These are phyloP conservation scores for Aphaenogaster rudis DNA, from an alignment of 1,140 invertebrate genomes.

Conservation along the genomic window DNA sequence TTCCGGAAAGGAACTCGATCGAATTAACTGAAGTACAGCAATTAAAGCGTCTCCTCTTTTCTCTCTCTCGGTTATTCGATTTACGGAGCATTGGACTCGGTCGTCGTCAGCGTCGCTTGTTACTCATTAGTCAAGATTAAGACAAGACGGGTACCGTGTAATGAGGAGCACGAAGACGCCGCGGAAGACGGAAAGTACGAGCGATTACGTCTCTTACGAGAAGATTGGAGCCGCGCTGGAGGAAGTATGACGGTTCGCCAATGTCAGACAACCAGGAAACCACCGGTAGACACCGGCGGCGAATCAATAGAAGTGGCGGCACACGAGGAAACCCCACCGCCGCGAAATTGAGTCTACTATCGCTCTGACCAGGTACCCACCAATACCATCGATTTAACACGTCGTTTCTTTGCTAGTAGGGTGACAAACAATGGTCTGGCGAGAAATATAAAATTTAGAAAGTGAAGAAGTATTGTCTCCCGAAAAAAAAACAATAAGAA, in stretches of 20 bases:
- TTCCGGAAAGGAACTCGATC: slow-evolving; percentile 47
- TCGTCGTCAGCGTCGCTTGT: slow-evolving; percentile 52
- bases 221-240: slow-evolving; percentile 34
- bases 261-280: slow-evolving; percentile 71
- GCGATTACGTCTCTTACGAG: slow-evolving; percentile 50
- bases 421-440: slow-evolving; percentile 75
- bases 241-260: slow-evolving; percentile 68
- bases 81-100: slow-evolving; percentile 44
- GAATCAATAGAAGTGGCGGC: slow-evolving; percentile 72
- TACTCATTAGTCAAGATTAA: slow-evolving; percentile 67
- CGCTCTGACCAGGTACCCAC: slow-evolving; percentile 76
- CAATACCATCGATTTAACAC: slow-evolving; percentile 80
- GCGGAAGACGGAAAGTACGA: slow-evolving; percentile 44
- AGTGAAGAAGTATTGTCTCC: slow-evolving; percentile 1
- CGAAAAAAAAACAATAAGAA: not conserved
- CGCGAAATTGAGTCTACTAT: slow-evolving; percentile 81
- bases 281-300: slow-evolving; percentile 59
- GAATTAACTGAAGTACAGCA: slow-evolving; percentile 59
- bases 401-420: slow-evolving; percentile 69
- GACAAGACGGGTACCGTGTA: slow-evolving; percentile 46
- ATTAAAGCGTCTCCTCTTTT: slow-evolving; percentile 48
- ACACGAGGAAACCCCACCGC: slow-evolving; percentile 72
- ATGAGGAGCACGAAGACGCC: slow-evolving; percentile 56
- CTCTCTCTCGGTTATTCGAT: slow-evolving; percentile 54
- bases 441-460: slow-evolving; percentile 78